These are phyloP conservation scores for Lochmaea capreae DNA, from an alignment of 2,888 invertebrate species.

Conservation along the genomic window DNA sequence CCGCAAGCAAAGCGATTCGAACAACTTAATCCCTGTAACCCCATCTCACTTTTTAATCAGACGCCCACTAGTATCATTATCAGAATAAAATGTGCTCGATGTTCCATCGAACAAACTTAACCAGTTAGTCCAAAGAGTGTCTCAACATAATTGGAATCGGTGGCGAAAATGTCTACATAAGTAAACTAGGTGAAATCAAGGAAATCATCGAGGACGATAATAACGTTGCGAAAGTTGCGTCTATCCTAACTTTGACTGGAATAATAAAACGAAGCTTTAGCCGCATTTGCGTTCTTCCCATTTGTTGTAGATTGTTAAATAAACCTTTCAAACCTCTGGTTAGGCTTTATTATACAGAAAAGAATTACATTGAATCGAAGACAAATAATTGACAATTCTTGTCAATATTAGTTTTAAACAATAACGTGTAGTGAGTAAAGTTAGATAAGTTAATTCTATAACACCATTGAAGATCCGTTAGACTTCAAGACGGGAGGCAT, in stretches of 20 bases:
- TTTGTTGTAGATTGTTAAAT: too few species aligned
- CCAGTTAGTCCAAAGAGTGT: conserved; percentile 35
- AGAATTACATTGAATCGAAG: too few species aligned
- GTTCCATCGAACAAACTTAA: conserved; percentile 10
- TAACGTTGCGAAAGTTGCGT: not conserved
- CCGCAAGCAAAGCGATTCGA: conserved; percentile 20
- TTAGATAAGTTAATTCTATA: too few species aligned
- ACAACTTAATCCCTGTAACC: conserved; percentile 36
- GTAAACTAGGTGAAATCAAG: conserved; percentile 21
- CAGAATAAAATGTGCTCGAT: conserved; percentile 2
- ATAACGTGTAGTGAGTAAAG: too few species aligned
- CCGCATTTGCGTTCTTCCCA: not conserved
- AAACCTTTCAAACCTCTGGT: too few species aligned
- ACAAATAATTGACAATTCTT: too few species aligned
- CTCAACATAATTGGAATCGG: conserved; percentile 40
- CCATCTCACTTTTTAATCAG: conserved; percentile 41
- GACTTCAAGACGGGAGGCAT: not conserved
- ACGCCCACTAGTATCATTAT: conserved; percentile 7
- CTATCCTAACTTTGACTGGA: not conserved
- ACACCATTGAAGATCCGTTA: not conserved
- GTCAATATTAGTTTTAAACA: too few species aligned
- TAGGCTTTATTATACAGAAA: too few species aligned
- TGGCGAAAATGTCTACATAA: conserved; percentile 49
- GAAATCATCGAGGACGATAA: not conserved
- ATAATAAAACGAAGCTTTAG: not conserved